Evolutionary conservation across 1,140 invertebrate species (phyloP).

Genomic region (Tetramorium simillimum): DNA sequence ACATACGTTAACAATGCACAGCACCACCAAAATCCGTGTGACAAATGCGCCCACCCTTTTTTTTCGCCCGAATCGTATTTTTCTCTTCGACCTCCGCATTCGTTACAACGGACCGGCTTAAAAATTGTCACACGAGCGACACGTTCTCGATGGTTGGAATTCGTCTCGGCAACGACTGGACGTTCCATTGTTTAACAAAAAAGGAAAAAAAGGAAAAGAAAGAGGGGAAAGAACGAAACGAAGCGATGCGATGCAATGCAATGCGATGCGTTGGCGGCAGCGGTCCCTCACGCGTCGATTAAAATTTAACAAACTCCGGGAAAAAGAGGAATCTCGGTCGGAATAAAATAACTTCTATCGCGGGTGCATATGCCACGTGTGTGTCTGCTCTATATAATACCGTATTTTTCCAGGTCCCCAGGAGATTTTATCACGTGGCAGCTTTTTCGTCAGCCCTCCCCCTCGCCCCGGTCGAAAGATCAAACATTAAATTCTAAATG

Average conservation of each 20-base stretch:
- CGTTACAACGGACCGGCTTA: constrained; percentile 17
- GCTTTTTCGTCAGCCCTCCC: background rate
- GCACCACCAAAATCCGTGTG: background rate
- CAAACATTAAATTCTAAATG: constrained; percentile 68
- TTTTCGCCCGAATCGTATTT: constrained; percentile 10
- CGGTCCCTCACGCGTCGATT: constrained; percentile 36
- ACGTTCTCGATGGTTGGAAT: constrained; percentile 2
- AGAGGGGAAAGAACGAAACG: background rate
- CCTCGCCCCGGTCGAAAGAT: constrained; percentile 22
- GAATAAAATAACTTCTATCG: constrained; percentile 40
- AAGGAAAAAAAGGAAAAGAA: background rate
- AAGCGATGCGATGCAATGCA: background rate
- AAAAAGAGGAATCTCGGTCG: constrained; percentile 16
- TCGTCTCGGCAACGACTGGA: constrained; percentile 13
- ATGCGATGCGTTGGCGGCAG: background rate
- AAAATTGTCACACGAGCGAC: constrained; percentile 44
- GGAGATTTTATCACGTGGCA: constrained; percentile 34
- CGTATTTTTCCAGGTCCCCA: constrained; percentile 34
- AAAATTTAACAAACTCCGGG: constrained; percentile 59
- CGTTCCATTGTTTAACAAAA: constrained; percentile 19
- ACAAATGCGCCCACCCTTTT: background rate
- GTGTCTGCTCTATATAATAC: background rate
- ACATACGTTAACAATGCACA: constrained; percentile 5
- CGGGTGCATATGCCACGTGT: background rate
- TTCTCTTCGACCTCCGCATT: constrained; percentile 19